phyloP scores from a whole-genome alignment of 2,888 invertebrate genomes.

The Reticulitermes lucifugus region DNA sequence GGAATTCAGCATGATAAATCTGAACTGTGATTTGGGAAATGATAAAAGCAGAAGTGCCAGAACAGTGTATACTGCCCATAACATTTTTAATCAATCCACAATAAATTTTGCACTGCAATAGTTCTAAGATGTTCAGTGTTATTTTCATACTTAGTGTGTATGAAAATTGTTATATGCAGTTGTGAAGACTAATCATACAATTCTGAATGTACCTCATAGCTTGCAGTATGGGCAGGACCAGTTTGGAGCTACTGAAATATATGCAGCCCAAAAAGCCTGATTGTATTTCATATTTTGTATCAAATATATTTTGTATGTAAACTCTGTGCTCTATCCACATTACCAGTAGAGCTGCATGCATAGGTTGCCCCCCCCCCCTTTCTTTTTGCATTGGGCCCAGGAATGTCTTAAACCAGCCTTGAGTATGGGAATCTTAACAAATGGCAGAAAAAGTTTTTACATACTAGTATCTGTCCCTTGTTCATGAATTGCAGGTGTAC shows the following conservation, averaged over 20 bases:
- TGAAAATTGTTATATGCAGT: not conserved
- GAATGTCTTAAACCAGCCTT: not conserved
- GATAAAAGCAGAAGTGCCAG: not conserved
- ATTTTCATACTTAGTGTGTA: not conserved
- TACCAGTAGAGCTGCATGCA: too few relatives aligned
- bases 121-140: not conserved
- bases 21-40: not conserved
- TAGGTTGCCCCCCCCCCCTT: too few relatives aligned
- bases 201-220: too few relatives aligned
- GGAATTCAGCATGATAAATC: not conserved
- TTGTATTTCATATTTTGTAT: too few relatives aligned
- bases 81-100: conserved; percentile 10
- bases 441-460: too few relatives aligned
- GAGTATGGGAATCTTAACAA: not conserved
- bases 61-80: not conserved
- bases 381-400: too few relatives aligned
- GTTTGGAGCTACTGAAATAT: not conserved
- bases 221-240: too few relatives aligned
- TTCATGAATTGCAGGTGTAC: too few relatives aligned
- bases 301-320: too few relatives aligned
- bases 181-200: not conserved
- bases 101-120: conserved; percentile 8
- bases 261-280: not conserved
- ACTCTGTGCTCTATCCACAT: too few relatives aligned
- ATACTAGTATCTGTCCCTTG: too few relatives aligned